These are phyloP conservation scores for Acanthopleura granulata DNA, from an alignment of 2,888 invertebrate species.

Conservation along the genomic window DNA sequence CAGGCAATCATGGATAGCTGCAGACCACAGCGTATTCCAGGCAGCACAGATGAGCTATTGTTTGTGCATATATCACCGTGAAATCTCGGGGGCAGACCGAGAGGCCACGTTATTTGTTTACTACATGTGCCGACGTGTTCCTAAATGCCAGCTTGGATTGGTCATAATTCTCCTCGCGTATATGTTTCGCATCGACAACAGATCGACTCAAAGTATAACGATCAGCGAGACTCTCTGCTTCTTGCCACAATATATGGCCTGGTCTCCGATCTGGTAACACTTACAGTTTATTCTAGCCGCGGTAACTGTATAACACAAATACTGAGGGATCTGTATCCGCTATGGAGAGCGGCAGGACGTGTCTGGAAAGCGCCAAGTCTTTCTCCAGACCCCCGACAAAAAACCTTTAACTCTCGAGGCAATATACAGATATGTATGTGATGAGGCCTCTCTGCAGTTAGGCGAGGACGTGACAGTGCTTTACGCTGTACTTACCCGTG, in stretches of 20 bases:
- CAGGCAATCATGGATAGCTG: not conserved
- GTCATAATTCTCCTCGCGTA: not conserved
- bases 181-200: not conserved
- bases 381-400: not conserved
- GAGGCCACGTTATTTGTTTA: conserved; percentile 14
- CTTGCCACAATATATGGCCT: not conserved
- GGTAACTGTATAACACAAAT: conserved; percentile 7
- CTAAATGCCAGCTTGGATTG: not conserved
- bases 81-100: not conserved
- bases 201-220: not conserved
- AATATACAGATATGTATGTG: not conserved
- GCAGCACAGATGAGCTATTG: conserved; percentile 10
- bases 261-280: not conserved
- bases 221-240: not conserved
- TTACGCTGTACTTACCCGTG: too few species aligned
- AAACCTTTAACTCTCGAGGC: not conserved
- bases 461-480: too few species aligned
- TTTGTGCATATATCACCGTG: conserved; percentile 11
- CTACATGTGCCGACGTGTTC: conserved; percentile 5
- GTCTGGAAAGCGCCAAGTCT: too few species aligned
- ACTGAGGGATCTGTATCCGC: conserved; percentile 7
- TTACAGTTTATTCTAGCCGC: not conserved
- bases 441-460: too few species aligned
- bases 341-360: not conserved
- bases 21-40: not conserved